phyloP scores from a whole-genome alignment of 2,888 invertebrate genomes.

The Epinotia bilunana region DNA sequence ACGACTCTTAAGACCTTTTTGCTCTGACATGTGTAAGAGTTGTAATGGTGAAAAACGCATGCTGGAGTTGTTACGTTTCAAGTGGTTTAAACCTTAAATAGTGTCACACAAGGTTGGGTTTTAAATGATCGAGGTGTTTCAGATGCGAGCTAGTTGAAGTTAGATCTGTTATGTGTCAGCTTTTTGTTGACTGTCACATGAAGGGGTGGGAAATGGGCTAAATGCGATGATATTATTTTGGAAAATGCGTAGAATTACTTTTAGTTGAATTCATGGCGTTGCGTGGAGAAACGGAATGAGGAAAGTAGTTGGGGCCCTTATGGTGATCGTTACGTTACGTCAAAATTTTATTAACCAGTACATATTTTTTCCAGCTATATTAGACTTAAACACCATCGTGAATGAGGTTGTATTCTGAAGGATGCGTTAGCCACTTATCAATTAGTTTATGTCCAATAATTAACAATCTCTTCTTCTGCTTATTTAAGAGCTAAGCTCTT shows the following conservation, averaged over 20 bases:
- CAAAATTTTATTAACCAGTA: too few species aligned
- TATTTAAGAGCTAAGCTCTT: too few species aligned
- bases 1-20: background rate
- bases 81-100: constrained; percentile 1
- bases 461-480: too few species aligned
- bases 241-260: background rate
- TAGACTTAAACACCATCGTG: too few species aligned
- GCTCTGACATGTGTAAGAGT: background rate
- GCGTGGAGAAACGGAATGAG: too few species aligned
- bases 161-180: background rate
- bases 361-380: too few species aligned
- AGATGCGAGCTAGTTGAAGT: background rate
- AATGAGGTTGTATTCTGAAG: too few species aligned
- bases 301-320: too few species aligned
- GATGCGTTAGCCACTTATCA: too few species aligned
- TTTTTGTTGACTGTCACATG: constrained; percentile 12
- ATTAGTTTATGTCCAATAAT: too few species aligned
- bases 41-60: background rate
- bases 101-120: background rate
- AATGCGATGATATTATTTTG: constrained; percentile 12
- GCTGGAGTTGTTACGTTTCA: background rate
- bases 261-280: background rate
- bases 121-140: background rate
- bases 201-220: constrained; percentile 9
- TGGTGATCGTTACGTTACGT: too few species aligned